Conservation (phyloP, 2,888 invertebrate species). For the Thymelicus sylvestris region DNA sequence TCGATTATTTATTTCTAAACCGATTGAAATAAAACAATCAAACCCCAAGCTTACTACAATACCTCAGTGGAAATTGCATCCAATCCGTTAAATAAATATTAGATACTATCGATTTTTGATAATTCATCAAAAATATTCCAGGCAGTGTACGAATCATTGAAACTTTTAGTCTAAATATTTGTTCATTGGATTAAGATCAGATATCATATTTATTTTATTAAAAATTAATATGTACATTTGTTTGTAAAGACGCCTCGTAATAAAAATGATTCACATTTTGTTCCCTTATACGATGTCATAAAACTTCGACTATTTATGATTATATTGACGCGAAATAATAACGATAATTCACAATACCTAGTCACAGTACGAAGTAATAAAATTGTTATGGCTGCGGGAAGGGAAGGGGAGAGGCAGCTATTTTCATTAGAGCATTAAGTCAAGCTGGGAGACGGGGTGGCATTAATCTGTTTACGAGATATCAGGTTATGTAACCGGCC, state of each 20-base stretch:
- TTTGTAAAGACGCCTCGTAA: constrained; percentile 31
- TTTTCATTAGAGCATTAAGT: constrained; percentile 72
- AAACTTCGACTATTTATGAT: constrained; percentile 52
- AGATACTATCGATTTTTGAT: too few species aligned
- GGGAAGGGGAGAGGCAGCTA: constrained; percentile 52
- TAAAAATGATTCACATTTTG: constrained; percentile 38
- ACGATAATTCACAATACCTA: constrained; percentile 54
- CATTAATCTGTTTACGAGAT: constrained; percentile 75
- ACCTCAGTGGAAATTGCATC: too few species aligned
- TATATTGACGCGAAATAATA: constrained; percentile 55
- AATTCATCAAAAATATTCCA: too few species aligned
- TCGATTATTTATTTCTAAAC: too few species aligned
- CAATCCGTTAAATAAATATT: too few species aligned
- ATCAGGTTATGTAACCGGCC: constrained; percentile 64
- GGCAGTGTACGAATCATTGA: too few species aligned
- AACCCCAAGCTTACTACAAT: too few species aligned
- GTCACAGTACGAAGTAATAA: constrained; percentile 55
- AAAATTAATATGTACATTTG: background rate
- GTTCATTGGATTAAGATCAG: too few species aligned
- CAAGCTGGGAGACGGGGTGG: constrained; percentile 56
- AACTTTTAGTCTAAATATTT: too few species aligned
- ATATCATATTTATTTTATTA: too few species aligned
- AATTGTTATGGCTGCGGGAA: constrained; percentile 54
- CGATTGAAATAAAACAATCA: too few species aligned
- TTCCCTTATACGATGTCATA: constrained; percentile 44